These are phyloP conservation scores for Ornithoptera priamus DNA, from an alignment of 2,888 invertebrate species.

Conservation along the genomic window DNA sequence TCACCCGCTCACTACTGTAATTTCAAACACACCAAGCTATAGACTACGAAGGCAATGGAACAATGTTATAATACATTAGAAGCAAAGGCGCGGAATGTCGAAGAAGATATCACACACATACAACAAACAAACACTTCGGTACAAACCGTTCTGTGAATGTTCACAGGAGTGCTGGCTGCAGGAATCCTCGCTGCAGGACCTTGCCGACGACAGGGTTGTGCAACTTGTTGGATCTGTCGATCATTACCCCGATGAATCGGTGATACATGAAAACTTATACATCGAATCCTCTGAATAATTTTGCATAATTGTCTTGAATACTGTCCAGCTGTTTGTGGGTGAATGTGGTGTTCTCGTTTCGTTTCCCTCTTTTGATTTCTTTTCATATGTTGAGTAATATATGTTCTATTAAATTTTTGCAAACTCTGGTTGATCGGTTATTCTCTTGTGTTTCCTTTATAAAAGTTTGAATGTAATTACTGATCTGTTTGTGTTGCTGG, in stretches of 20 bases:
- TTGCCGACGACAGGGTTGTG: slow-evolving; percentile 45
- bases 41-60: background rate
- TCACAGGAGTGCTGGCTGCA: slow-evolving; percentile 68
- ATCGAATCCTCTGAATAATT: background rate
- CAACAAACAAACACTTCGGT: slow-evolving; percentile 33
- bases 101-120: background rate
- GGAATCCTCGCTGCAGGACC: slow-evolving; percentile 59
- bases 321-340: background rate
- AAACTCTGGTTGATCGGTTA: too few species aligned
- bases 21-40: too few species aligned
- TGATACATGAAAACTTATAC: slow-evolving; percentile 2
- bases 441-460: too few species aligned
- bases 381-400: too few species aligned
- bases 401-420: too few species aligned
- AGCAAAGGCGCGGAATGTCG: background rate
- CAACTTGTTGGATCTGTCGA: slow-evolving; percentile 60
- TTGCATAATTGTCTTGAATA: background rate
- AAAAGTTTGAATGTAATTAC: too few species aligned
- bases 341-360: background rate
- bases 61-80: background rate
- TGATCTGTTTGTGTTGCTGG: too few species aligned
- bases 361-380: background rate
- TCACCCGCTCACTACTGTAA: too few species aligned
- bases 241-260: slow-evolving; percentile 40
- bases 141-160: slow-evolving; percentile 66